phyloP scores from a whole-genome alignment of 2,797 vertebrate genomes.

The Crocidura indochinensis region DNA sequence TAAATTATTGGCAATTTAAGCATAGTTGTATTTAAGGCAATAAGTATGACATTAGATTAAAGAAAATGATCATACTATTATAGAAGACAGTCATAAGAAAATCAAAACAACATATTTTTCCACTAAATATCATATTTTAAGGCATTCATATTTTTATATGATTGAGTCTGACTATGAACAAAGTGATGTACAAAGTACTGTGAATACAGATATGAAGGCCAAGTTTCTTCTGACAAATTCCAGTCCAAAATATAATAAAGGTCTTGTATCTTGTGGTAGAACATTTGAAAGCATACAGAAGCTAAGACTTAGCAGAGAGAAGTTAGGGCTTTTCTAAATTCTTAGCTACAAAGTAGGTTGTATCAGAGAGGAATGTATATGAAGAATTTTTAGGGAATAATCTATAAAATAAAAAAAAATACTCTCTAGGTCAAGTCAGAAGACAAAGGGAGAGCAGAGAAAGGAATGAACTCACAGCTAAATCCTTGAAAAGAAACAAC shows the following conservation, averaged over 20 bases:
- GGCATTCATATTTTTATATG: constrained; percentile 43
- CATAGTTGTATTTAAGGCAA: constrained; percentile 58
- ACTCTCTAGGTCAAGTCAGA: neutral
- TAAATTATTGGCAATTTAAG: neutral
- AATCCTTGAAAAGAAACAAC: too few relatives aligned
- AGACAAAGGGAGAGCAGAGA: neutral
- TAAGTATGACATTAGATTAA: constrained; percentile 41
- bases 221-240: neutral
- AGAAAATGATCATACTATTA: constrained; percentile 35
- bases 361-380: neutral
- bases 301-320: neutral
- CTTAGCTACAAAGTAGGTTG: neutral
- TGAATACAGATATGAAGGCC: neutral
- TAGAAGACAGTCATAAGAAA: constrained; percentile 33
- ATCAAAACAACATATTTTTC: neutral
- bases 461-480: neutral
- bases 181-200: neutral
- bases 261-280: neutral
- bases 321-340: neutral
- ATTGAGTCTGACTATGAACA: neutral
- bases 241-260: neutral
- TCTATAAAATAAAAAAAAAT: neutral
- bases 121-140: constrained; percentile 41
- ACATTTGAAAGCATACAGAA: neutral
- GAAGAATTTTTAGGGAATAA: neutral